phyloP scores from a whole-genome alignment of 2,797 vertebrate genomes.

The Chaetophractus vellerosus region DNA sequence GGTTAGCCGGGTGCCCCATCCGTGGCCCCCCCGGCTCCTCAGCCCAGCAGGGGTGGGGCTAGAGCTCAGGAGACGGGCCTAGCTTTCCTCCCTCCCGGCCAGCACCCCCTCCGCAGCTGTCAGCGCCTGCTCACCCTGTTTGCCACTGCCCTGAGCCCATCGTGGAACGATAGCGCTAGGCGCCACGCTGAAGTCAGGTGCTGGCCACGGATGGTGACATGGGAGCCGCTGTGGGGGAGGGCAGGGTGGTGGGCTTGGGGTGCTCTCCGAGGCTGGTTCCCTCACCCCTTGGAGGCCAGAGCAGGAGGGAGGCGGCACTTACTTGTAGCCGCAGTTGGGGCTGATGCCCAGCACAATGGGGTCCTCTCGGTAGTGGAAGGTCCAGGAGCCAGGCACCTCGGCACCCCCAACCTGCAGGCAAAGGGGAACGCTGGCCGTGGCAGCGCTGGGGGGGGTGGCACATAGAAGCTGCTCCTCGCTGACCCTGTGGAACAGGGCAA shows the following conservation, averaged over 20 bases:
- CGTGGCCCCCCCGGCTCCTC: not conserved
- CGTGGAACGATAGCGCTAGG: conserved; percentile 91
- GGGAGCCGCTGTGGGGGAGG: conserved; percentile 75
- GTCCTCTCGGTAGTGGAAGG: conserved; percentile 94
- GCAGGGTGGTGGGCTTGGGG: not conserved
- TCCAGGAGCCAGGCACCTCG: conserved; percentile 89
- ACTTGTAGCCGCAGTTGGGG: conserved; percentile 95
- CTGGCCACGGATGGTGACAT: conserved; percentile 92
- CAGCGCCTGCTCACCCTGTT: conserved; percentile 79
- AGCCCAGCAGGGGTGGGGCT: not conserved
- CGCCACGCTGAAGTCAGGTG: conserved; percentile 95
- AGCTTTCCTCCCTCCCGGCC: conserved; percentile 14
- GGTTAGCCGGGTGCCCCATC: not conserved
- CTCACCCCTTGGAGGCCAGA: conserved; percentile 10
- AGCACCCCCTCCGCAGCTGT: not conserved
- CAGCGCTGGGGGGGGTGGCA: conserved; percentile 67
- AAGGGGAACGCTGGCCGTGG: conserved; percentile 76
- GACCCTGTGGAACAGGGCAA: conserved; percentile 61
- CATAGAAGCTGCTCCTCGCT: conserved; percentile 81
- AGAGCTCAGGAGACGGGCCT: not conserved
- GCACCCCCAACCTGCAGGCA: conserved; percentile 93
- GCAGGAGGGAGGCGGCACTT: conserved; percentile 58
- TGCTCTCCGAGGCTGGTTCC: not conserved
- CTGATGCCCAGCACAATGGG: conserved; percentile 91
- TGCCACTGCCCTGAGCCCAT: not conserved